Evolutionary conservation across 2,888 invertebrate genomes (phyloP).

Genomic region (Tinea pellionella): DNA sequence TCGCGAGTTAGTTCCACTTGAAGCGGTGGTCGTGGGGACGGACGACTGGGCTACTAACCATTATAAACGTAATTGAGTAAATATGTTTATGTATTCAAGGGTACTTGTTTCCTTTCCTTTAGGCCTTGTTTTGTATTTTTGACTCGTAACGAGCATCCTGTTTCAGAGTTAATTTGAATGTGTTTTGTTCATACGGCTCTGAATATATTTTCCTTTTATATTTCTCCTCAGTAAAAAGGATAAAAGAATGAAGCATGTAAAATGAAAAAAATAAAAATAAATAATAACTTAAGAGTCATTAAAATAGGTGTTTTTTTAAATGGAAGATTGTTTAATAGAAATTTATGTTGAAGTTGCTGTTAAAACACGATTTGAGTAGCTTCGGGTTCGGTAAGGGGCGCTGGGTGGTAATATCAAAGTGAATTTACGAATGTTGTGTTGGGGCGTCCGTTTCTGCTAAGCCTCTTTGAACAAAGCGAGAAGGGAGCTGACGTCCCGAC

Average conservation of each 20-base stretch:
- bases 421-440: conserved; percentile 18
- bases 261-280: background rate
- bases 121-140: conserved; percentile 38
- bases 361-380: background rate
- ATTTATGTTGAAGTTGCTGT: conserved; percentile 5
- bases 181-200: conserved; percentile 27
- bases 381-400: conserved; percentile 1
- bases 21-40: too few relatives aligned
- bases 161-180: conserved; percentile 56
- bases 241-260: background rate
- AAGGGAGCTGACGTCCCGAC: conserved; percentile 17
- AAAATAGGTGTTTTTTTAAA: background rate
- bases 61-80: too few relatives aligned
- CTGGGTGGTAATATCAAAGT: conserved; percentile 10
- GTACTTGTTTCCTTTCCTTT: conserved; percentile 41
- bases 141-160: conserved; percentile 55
- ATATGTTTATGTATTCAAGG: too few relatives aligned
- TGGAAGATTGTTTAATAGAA: background rate
- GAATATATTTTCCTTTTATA: background rate
- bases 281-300: background rate
- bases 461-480: conserved; percentile 27
- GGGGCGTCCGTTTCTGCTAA: conserved; percentile 17
- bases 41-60: too few relatives aligned
- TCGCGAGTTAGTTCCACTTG: too few relatives aligned
- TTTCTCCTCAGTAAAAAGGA: conserved; percentile 4